Evolutionary conservation across 1,140 invertebrate species (phyloP).

Genomic region (Cotesia chilonis): DNA sequence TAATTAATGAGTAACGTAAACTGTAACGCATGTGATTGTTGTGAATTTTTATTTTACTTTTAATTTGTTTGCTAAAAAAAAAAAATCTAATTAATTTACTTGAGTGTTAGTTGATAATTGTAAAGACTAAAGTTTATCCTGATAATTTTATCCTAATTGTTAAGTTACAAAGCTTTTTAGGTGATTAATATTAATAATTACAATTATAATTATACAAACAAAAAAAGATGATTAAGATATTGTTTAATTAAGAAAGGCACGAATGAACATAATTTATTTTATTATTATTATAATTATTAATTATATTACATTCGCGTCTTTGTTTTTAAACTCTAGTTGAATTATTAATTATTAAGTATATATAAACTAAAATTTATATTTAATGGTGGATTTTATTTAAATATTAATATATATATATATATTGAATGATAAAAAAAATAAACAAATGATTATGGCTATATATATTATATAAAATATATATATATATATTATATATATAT

Average conservation of each 20-base stretch:
- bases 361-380: too few species aligned
- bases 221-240: not conserved
- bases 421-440: conserved; percentile 2
- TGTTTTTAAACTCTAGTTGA: not conserved
- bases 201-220: not conserved
- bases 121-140: conserved; percentile 5
- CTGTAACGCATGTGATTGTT: conserved; percentile 19
- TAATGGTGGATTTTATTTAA: too few species aligned
- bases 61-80: not conserved
- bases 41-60: conserved; percentile 2
- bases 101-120: not conserved
- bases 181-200: not conserved
- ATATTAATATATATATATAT: too few species aligned
- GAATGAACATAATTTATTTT: conserved; percentile 16
- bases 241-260: conserved; percentile 7
- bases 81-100: not conserved
- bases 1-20: conserved; percentile 26
- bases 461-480: conserved; percentile 20
- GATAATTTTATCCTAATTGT: not conserved
- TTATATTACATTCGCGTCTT: conserved; percentile 10
- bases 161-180: conserved; percentile 11
- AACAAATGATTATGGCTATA: not conserved
- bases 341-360: not conserved
- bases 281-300: conserved; percentile 8
- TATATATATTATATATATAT: conserved; percentile 26